Evolutionary conservation across 2,888 invertebrate species (phyloP).

Genomic region (Glaucopsyche alexis): DNA sequence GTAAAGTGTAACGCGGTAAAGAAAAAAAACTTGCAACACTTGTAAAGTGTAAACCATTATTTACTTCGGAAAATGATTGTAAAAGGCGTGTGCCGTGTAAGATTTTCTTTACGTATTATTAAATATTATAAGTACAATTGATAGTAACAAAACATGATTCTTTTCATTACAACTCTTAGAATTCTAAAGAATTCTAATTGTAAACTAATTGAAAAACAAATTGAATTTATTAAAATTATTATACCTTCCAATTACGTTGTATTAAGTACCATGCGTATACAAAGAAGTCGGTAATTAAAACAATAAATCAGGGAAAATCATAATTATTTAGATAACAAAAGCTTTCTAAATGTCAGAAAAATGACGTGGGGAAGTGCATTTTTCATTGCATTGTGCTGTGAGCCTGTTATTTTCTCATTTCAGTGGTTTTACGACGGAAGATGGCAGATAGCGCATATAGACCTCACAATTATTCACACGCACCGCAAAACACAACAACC

Average conservation of each 20-base stretch:
- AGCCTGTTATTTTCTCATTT: constrained; percentile 79
- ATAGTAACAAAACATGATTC: no score
- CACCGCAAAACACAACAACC: constrained; percentile 50
- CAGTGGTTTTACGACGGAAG: constrained; percentile 72
- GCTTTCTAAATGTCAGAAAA: constrained; percentile 70
- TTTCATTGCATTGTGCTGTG: constrained; percentile 73
- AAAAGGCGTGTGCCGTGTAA: not conserved
- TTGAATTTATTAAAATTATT: not conserved
- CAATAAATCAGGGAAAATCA: constrained; percentile 26
- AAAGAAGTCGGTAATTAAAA: constrained; percentile 15
- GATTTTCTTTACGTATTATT: not conserved
- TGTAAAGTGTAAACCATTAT: not conserved
- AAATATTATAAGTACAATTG: not conserved
- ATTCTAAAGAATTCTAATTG: no score
- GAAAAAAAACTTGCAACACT: constrained; percentile 11
- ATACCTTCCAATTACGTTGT: not conserved
- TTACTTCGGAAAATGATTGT: not conserved
- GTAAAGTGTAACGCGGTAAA: not conserved
- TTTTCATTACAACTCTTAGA: no score
- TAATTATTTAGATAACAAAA: constrained; percentile 41
- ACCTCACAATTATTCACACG: constrained; percentile 76
- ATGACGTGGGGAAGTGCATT: constrained; percentile 55
- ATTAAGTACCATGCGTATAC: not conserved
- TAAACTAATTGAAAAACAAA: not conserved
- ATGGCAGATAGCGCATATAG: constrained; percentile 71